A percentile compares a stretch with the other conserved stretches of the same genome.
Conservation (phyloP, 1,140 invertebrate genomes). For the Alviniconcha marisindica region DNA sequence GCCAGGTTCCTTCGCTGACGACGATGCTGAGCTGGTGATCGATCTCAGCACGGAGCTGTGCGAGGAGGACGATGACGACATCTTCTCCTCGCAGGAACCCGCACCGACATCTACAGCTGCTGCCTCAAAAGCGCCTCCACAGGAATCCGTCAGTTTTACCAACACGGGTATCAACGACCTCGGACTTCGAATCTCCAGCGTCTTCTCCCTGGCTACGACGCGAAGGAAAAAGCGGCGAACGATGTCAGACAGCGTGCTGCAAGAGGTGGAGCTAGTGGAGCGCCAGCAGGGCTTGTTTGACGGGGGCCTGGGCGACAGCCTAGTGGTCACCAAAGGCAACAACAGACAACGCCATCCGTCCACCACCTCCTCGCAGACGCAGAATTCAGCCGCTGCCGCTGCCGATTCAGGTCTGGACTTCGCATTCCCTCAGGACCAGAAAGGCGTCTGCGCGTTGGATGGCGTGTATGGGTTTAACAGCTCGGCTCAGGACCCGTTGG, state of each 20-base stretch:
- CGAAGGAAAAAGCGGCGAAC: background rate
- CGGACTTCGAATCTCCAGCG: slow-evolving; percentile 24
- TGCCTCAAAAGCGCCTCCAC: background rate
- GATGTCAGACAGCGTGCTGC: slow-evolving; percentile 31
- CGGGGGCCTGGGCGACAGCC: background rate
- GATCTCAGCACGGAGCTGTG: slow-evolving; percentile 15
- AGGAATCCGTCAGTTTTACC: background rate
- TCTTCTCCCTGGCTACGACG: slow-evolving; percentile 17
- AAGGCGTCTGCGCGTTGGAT: background rate
- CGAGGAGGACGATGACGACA: slow-evolving; percentile 4
- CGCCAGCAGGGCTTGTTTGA: background rate
- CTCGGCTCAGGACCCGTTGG: slow-evolving; percentile 19
- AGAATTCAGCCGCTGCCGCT: background rate
- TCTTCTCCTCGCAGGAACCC: background rate
- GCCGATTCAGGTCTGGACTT: background rate
- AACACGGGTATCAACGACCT: background rate
- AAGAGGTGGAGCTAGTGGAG: background rate
- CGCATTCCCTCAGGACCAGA: background rate
- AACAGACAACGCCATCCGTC: background rate
- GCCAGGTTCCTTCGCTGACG: slow-evolving; percentile 7
- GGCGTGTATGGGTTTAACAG: background rate
- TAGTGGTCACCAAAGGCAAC: background rate
- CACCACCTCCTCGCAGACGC: background rate
- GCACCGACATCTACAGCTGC: background rate
- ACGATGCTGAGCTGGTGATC: slow-evolving; percentile 18